Evolutionary conservation across 64 coral and sea anemone genomes (phyloP).

Genomic region (Trachythela sp.): DNA sequence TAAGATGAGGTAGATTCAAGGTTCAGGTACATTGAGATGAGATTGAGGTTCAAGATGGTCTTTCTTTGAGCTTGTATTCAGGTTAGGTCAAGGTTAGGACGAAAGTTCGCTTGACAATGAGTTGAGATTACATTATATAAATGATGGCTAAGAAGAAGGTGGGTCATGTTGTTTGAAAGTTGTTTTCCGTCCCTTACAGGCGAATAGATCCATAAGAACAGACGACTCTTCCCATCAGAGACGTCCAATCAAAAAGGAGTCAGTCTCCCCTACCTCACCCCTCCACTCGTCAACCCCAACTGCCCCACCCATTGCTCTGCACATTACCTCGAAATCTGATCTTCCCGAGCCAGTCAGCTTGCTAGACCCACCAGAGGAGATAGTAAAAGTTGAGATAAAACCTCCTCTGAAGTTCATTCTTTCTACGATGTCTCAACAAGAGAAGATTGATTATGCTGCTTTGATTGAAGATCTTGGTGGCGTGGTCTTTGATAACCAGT

Average conservation of each 20-base stretch:
- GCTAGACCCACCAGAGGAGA: constrained; percentile 43
- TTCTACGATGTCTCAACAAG: constrained; percentile 83
- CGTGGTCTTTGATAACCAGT: constrained; percentile 69
- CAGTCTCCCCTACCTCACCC: constrained; percentile 33
- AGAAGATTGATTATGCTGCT: constrained; percentile 82
- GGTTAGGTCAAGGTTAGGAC: too few relatives aligned
- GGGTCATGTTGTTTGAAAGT: too few relatives aligned
- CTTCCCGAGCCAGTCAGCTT: constrained; percentile 55
- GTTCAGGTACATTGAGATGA: too few relatives aligned
- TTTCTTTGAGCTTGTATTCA: too few relatives aligned
- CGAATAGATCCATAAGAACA: background rate
- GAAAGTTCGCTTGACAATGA: too few relatives aligned
- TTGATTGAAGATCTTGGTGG: constrained; percentile 93
- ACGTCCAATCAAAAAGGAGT: constrained; percentile 17
- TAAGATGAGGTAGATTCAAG: too few relatives aligned
- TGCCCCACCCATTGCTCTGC: constrained; percentile 58
- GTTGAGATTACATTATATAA: too few relatives aligned
- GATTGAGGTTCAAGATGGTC: too few relatives aligned
- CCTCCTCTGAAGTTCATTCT: constrained; percentile 65
- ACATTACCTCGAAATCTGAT: constrained; percentile 21
- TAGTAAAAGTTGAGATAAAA: background rate
- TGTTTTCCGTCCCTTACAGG: background rate
- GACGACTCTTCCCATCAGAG: background rate
- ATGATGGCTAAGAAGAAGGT: too few relatives aligned
- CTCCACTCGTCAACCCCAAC: constrained; percentile 47